Evolutionary conservation across 2,113 vertebrate species (phyloP).

Genomic region (Dromaius novaehollandiae): DNA sequence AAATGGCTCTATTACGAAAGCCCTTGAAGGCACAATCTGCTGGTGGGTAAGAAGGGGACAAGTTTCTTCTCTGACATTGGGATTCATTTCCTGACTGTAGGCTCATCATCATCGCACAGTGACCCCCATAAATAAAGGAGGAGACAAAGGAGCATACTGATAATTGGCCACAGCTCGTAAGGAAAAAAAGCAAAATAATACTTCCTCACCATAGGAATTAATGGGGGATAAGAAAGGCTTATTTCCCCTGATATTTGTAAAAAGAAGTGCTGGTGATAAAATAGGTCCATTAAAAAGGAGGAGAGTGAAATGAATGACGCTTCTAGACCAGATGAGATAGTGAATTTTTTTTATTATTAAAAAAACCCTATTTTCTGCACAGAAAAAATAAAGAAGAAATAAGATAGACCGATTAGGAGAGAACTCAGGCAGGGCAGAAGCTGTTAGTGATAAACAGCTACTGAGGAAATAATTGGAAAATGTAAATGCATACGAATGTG

Average conservation of each 20-base stretch:
- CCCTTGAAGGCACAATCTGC: not conserved
- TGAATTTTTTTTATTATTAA: not conserved
- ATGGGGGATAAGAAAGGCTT: not conserved
- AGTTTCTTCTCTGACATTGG: not conserved
- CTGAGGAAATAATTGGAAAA: conserved; percentile 49
- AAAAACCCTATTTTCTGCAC: not conserved
- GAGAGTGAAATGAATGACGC: not conserved
- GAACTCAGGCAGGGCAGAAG: not conserved
- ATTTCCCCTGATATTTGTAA: conserved; percentile 51
- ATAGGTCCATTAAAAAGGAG: not conserved
- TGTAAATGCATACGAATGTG: not conserved
- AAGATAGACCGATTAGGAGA: not conserved
- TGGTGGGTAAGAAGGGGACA: not conserved
- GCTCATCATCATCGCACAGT: not conserved
- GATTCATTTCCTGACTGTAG: not conserved
- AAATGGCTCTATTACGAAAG: not conserved
- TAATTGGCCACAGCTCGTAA: not conserved
- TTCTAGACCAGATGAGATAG: not conserved
- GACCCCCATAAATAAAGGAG: not conserved
- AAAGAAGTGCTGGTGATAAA: conserved; percentile 43
- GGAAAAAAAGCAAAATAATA: not conserved
- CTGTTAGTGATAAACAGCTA: conserved; percentile 38
- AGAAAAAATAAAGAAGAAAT: conserved; percentile 15
- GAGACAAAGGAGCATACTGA: not conserved
- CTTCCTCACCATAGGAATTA: not conserved